phyloP scores from a whole-genome alignment of 2,888 invertebrate species.

The Leptodirus hochenwartii region DNA sequence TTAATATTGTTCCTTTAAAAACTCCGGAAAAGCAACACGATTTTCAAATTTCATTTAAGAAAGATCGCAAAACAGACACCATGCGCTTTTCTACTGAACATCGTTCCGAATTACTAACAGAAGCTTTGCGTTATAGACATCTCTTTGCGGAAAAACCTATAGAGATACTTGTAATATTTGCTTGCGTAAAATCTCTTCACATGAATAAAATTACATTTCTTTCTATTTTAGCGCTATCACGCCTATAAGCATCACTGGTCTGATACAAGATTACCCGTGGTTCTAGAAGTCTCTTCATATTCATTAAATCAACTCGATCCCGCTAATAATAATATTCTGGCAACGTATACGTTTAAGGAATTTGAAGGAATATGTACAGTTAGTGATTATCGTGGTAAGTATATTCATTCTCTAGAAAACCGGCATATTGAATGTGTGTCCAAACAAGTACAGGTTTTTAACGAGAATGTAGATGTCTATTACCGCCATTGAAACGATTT shows the following conservation, averaged over 20 bases:
- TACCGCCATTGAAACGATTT: too few relatives aligned
- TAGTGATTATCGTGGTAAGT: slow-evolving; percentile 57
- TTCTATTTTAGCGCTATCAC: slow-evolving; percentile 37
- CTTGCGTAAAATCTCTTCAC: too few relatives aligned
- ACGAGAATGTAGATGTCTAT: too few relatives aligned
- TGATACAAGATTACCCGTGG: slow-evolving; percentile 70
- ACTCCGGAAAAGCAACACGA: too few relatives aligned
- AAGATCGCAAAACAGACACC: slow-evolving; percentile 77
- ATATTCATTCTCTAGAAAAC: too few relatives aligned
- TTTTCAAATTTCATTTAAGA: slow-evolving; percentile 70
- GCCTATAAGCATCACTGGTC: slow-evolving; percentile 97
- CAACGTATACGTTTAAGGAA: slow-evolving; percentile 73
- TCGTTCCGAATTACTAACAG: slow-evolving; percentile 78
- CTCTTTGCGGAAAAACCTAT: slow-evolving; percentile 66
- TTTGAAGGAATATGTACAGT: slow-evolving; percentile 66
- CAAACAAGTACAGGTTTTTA: too few relatives aligned
- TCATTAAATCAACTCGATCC: slow-evolving; percentile 86
- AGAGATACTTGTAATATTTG: slow-evolving; percentile 44
- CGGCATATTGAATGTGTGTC: too few relatives aligned
- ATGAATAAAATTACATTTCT: too few relatives aligned
- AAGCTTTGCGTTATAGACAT: slow-evolving; percentile 67
- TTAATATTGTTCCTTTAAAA: too few relatives aligned
- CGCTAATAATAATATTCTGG: slow-evolving; percentile 61
- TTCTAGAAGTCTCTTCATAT: slow-evolving; percentile 82
- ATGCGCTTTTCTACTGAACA: slow-evolving; percentile 97